These are phyloP conservation scores for Arion vulgaris DNA, from an alignment of 1,140 invertebrate genomes.

Conservation along the genomic window DNA sequence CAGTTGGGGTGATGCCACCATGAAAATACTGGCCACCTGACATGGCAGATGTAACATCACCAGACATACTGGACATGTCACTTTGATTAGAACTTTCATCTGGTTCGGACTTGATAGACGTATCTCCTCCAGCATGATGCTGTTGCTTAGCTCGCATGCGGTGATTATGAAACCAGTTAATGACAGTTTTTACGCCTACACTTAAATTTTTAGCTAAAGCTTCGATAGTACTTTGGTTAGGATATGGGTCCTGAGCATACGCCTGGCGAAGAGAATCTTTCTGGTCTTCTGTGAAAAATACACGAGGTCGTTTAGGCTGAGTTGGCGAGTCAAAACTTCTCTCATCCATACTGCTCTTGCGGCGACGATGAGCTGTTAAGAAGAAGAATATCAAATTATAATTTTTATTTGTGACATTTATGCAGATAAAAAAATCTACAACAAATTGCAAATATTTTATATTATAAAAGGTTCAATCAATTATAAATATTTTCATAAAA, in stretches of 20 bases:
- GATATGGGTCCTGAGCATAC: slow-evolving; percentile 96
- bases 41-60: slow-evolving; percentile 46
- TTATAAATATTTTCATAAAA: too few species aligned
- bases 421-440: not conserved
- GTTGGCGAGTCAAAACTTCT: slow-evolving; percentile 62
- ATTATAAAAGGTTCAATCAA: too few species aligned
- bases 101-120: slow-evolving; percentile 53
- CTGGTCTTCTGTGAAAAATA: slow-evolving; percentile 97
- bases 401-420: not conserved
- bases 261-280: slow-evolving; percentile 95
- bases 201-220: slow-evolving; percentile 92
- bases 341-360: slow-evolving; percentile 58
- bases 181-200: slow-evolving; percentile 93
- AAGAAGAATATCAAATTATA: slow-evolving; percentile 20
- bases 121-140: slow-evolving; percentile 53
- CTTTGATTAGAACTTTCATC: slow-evolving; percentile 70
- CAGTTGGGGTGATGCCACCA: slow-evolving; percentile 38
- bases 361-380: slow-evolving; percentile 57
- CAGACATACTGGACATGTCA: slow-evolving; percentile 70
- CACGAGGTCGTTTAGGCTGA: slow-evolving; percentile 76
- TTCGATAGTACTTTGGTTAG: slow-evolving; percentile 94
- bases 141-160: slow-evolving; percentile 93
- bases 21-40: slow-evolving; percentile 32
- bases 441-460: too few species aligned
- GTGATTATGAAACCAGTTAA: slow-evolving; percentile 99